A percentile compares a stretch with the other conserved stretches of the same genome.
These are phyloP conservation scores for Genyomyrus donnyi DNA, from an alignment of 2,113 vertebrate species.

Conservation along the genomic window DNA sequence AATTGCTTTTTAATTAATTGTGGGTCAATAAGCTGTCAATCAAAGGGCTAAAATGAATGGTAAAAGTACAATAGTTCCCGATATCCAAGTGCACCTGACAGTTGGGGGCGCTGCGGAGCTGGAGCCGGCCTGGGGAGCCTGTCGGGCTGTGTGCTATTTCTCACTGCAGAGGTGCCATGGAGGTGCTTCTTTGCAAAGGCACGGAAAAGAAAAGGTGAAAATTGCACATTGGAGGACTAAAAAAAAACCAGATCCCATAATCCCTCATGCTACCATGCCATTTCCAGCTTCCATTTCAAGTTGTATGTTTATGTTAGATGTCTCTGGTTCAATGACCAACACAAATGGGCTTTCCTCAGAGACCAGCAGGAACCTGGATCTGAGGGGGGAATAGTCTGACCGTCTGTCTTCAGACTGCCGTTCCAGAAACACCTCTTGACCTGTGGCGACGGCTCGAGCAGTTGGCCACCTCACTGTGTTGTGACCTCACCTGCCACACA, in stretches of 20 bases:
- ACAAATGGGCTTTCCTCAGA: not conserved
- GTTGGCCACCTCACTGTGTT: not conserved
- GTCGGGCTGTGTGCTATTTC: not conserved
- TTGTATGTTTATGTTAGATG: not conserved
- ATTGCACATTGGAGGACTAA: not conserved
- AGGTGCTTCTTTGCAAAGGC: not conserved
- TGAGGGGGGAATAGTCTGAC: not conserved
- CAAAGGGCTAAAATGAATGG: not conserved
- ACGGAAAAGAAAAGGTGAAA: not conserved
- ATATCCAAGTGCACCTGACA: not conserved
- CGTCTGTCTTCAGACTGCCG: not conserved
- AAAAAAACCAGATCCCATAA: not conserved
- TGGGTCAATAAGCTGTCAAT: not conserved
- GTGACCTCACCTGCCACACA: not conserved
- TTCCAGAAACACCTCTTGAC: not conserved
- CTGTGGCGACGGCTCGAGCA: not conserved
- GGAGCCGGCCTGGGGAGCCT: not conserved
- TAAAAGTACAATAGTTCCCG: not conserved
- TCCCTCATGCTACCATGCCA: not conserved
- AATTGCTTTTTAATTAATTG: not conserved
- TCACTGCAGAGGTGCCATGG: not conserved
- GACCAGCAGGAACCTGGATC: not conserved
- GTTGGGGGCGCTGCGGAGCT: not conserved
- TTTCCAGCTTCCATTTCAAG: not conserved
- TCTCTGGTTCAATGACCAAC: not conserved